Percentiles rank a stretch among this genome's conserved stretches.
Evolutionary conservation across 2,888 invertebrate species (phyloP).

Genomic region (Diaperis boleti): DNA sequence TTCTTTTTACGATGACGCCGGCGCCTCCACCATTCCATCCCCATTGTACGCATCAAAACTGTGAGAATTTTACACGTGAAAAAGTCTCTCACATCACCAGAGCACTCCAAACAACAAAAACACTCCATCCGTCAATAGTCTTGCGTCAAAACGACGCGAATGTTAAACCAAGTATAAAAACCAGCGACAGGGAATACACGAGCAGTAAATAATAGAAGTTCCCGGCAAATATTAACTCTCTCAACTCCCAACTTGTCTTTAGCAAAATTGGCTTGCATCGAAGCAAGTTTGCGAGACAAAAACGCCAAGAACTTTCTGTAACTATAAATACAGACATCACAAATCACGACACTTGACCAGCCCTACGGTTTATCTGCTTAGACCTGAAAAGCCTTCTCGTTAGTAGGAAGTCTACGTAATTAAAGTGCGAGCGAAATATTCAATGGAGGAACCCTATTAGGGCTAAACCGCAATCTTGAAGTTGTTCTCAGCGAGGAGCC

Average conservation of each 20-base stretch:
- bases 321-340: constrained; percentile 17
- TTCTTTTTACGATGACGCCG: neutral
- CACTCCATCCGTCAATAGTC: constrained; percentile 19
- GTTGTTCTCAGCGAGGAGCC: constrained; percentile 33
- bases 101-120: neutral
- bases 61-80: constrained; percentile 1
- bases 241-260: constrained; percentile 46
- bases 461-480: constrained; percentile 32
- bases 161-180: constrained; percentile 50
- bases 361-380: constrained; percentile 8
- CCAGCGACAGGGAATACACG: constrained; percentile 44
- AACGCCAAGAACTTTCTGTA: constrained; percentile 20
- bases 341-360: constrained; percentile 24
- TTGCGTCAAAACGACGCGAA: constrained; percentile 31
- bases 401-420: neutral
- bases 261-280: constrained; percentile 43
- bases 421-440: constrained; percentile 7
- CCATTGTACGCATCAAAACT: neutral
- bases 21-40: neutral
- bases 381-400: neutral
- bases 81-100: neutral
- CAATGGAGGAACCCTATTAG: constrained; percentile 8
- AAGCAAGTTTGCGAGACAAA: constrained; percentile 12
- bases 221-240: constrained; percentile 51
- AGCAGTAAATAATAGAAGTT: constrained; percentile 50